These are phyloP conservation scores for Synanthedon formicaeformis DNA, from an alignment of 2,888 invertebrate genomes.

Conservation along the genomic window DNA sequence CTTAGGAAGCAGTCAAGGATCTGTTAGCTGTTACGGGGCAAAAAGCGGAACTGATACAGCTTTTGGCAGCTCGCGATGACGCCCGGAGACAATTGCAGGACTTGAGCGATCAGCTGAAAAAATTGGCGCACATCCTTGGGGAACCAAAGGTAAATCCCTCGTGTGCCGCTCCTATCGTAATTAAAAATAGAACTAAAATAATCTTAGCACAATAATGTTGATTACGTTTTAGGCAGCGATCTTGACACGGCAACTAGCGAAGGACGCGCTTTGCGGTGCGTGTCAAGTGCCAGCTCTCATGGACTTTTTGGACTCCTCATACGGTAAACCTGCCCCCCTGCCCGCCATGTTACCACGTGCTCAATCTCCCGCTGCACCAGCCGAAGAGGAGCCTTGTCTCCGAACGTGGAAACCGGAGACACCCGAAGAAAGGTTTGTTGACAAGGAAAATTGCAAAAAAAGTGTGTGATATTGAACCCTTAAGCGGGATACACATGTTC, in stretches of 20 bases:
- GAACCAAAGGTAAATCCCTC: conserved; percentile 44
- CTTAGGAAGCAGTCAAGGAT: conserved; percentile 36
- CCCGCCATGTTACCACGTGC: conserved; percentile 18
- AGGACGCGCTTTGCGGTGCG: conserved; percentile 29
- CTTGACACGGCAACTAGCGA: conserved; percentile 29
- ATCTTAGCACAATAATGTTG: no score
- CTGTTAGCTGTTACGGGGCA: conserved; percentile 15
- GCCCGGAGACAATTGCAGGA: conserved; percentile 20
- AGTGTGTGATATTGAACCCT: not conserved
- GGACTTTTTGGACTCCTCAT: conserved; percentile 14
- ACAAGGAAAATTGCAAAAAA: not conserved
- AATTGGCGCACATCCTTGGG: conserved; percentile 33
- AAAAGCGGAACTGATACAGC: conserved; percentile 35
- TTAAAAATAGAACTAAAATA: not conserved
- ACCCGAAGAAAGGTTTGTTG: not conserved
- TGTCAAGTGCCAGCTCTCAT: conserved; percentile 32
- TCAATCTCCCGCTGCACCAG: conserved; percentile 8
- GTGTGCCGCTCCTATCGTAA: not conserved
- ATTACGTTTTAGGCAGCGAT: conserved; percentile 37
- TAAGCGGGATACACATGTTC: not conserved
- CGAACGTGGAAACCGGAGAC: not conserved
- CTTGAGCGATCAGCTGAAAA: conserved; percentile 18
- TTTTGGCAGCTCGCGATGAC: conserved; percentile 25
- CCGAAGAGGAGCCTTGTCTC: conserved; percentile 10
- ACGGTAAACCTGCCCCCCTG: conserved; percentile 20